phyloP scores from a whole-genome alignment of 2,797 vertebrate genomes.

The Falco novaeseelandiae region DNA sequence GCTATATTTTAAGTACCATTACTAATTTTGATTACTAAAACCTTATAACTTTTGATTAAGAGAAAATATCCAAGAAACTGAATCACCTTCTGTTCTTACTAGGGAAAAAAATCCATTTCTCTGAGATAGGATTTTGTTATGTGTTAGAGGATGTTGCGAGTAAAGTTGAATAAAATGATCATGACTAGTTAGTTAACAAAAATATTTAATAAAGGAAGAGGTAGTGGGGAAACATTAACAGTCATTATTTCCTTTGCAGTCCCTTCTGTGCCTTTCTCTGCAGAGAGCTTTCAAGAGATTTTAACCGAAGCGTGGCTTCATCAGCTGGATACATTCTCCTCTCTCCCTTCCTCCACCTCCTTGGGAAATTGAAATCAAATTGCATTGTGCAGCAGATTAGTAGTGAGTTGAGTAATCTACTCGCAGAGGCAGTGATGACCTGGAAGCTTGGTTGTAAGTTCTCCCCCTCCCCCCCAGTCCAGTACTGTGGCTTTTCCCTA shows the following conservation, averaged over 20 bases:
- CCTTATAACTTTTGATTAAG: background rate
- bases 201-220: background rate
- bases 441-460: background rate
- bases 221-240: background rate
- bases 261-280: background rate
- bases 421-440: background rate
- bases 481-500: background rate
- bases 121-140: background rate
- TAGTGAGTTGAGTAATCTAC: background rate
- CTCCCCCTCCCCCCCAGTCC: background rate
- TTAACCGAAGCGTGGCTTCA: background rate
- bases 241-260: background rate
- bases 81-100: background rate
- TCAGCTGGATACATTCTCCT: background rate
- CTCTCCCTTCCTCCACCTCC: background rate
- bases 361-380: conserved; percentile 13
- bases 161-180: background rate
- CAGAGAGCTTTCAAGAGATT: background rate
- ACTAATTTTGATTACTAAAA: background rate
- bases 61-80: background rate
- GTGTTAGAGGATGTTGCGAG: background rate
- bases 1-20: background rate
- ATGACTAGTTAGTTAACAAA: background rate
- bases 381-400: conserved; percentile 20
- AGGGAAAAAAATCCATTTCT: background rate